Conservation (phyloP, 1,140 invertebrate species). For the Drosophila trapezifrons region DNA sequence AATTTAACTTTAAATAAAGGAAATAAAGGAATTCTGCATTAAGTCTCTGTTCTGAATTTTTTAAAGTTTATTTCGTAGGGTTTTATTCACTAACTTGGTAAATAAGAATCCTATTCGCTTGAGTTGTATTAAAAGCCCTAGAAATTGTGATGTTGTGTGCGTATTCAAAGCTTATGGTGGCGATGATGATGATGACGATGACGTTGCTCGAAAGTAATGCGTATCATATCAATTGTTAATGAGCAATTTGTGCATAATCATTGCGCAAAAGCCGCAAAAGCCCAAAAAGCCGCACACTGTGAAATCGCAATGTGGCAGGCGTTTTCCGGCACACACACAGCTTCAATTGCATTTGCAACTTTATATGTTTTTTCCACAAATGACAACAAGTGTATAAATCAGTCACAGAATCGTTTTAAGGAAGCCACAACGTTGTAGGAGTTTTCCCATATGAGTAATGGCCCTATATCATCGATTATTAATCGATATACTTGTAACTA, state of each 20-base stretch:
- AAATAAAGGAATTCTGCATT: too few relatives aligned
- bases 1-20: background rate
- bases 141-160: background rate
- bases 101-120: background rate
- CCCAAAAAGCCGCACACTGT: slow-evolving; percentile 49
- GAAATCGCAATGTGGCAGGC: slow-evolving; percentile 34
- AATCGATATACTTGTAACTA: too few relatives aligned
- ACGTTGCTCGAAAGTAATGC: slow-evolving; percentile 35
- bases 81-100: background rate
- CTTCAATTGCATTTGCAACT: slow-evolving; percentile 12
- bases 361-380: background rate
- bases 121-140: background rate
- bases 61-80: background rate
- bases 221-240: slow-evolving; percentile 62
- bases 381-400: slow-evolving; percentile 9
- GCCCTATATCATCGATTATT: background rate
- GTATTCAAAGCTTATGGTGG: background rate
- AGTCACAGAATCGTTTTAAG: background rate
- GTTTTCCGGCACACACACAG: slow-evolving; percentile 3
- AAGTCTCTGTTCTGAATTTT: too few relatives aligned
- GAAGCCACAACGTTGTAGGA: background rate
- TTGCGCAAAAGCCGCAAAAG: slow-evolving; percentile 42
- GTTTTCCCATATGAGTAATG: background rate
- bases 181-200: slow-evolving; percentile 27
- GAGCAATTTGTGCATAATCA: slow-evolving; percentile 68